Conservation (phyloP, 2,113 vertebrate genomes). For the Antechinus stuartii region DNA sequence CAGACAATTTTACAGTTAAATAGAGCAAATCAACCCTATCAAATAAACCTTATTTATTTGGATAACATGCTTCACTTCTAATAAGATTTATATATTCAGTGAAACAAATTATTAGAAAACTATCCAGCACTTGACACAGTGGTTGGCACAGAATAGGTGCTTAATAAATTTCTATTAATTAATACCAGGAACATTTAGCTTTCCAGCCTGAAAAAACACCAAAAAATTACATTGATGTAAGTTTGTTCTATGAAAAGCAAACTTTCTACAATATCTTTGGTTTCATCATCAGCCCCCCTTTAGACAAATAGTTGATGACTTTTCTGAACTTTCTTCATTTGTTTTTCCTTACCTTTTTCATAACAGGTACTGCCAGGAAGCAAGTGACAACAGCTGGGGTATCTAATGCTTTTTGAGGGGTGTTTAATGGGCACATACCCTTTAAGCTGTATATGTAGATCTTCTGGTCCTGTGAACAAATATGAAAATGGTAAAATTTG, state of each 20-base stretch:
- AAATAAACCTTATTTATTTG: neutral
- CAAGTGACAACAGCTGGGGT: conserved; percentile 94
- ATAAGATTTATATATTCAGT: neutral
- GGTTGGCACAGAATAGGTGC: neutral
- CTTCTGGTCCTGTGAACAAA: conserved; percentile 92
- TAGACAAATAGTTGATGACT: neutral
- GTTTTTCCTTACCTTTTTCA: conserved; percentile 88
- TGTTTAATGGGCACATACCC: conserved; percentile 96
- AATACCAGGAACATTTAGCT: neutral
- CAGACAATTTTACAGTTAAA: neutral
- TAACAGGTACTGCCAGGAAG: conserved; percentile 89
- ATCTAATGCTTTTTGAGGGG: conserved; percentile 90
- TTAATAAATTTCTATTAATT: neutral
- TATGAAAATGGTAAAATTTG: neutral
- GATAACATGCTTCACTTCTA: neutral
- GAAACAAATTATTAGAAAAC: neutral
- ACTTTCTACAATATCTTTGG: neutral
- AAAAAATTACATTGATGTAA: neutral
- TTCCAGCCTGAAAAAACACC: neutral
- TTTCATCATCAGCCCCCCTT: too few relatives aligned
- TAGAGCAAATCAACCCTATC: neutral
- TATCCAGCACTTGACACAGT: neutral
- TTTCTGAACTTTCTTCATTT: neutral
- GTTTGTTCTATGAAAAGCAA: neutral
- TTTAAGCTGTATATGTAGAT: conserved; percentile 95